phyloP scores from a whole-genome alignment of 2,888 invertebrate genomes.

The Eugnorisma glareosa region DNA sequence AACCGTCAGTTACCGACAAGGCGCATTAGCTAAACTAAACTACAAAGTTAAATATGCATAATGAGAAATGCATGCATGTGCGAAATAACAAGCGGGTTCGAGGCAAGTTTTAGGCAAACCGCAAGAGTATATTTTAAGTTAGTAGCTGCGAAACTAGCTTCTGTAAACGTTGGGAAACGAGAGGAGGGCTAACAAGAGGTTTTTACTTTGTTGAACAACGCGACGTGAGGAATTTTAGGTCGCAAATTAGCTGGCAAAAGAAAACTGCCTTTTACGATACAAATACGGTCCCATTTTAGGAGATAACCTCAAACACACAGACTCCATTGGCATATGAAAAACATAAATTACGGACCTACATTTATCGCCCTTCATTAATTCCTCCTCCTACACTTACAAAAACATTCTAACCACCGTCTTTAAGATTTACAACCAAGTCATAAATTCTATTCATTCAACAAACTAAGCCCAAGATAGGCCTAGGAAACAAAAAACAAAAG shows the following conservation, averaged over 20 bases:
- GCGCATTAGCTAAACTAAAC: conserved; percentile 48
- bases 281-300: background rate
- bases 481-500: conserved; percentile 46
- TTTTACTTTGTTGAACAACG: conserved; percentile 40
- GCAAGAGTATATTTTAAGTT: conserved; percentile 41
- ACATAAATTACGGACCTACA: conserved; percentile 42
- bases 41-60: conserved; percentile 57
- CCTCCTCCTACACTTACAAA: conserved; percentile 29
- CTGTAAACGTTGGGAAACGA: conserved; percentile 42
- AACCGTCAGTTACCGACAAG: conserved; percentile 52
- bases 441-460: conserved; percentile 44
- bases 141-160: conserved; percentile 36
- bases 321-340: conserved; percentile 4
- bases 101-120: conserved; percentile 46
- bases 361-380: conserved; percentile 52
- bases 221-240: conserved; percentile 36
- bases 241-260: conserved; percentile 41
- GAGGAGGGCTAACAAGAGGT: conserved; percentile 31
- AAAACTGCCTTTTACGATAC: background rate
- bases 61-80: conserved; percentile 57
- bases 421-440: conserved; percentile 48
- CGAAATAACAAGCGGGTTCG: conserved; percentile 52
- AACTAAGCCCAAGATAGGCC: conserved; percentile 26
- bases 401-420: conserved; percentile 37
- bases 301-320: background rate